These are phyloP conservation scores for Chiloscyllium punctatum DNA, from an alignment of 2,797 vertebrate genomes.

Conservation along the genomic window DNA sequence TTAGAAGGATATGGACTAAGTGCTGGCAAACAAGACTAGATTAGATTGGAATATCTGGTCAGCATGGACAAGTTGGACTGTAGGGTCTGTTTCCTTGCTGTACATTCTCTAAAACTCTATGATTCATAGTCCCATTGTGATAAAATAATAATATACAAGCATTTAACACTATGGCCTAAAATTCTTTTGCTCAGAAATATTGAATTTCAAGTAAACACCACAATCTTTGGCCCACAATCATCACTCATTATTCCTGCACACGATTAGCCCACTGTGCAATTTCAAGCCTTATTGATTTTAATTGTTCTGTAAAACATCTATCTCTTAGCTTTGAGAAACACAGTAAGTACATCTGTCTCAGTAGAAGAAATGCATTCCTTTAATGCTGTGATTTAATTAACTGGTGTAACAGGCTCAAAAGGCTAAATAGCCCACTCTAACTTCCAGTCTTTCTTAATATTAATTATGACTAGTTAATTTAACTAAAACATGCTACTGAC, in stretches of 20 bases:
- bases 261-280: background rate
- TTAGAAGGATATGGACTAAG: no score
- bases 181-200: background rate
- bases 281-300: slow-evolving; percentile 28
- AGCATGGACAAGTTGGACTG: no score
- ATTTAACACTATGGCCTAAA: background rate
- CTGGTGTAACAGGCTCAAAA: background rate
- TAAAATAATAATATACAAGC: background rate
- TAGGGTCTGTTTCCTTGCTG: no score
- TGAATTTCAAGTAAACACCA: background rate
- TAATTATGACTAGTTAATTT: background rate
- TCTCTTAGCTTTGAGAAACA: background rate
- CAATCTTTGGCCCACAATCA: background rate
- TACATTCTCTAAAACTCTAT: no score
- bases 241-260: background rate
- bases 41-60: no score
- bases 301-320: background rate
- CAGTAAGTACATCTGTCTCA: background rate
- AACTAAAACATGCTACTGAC: background rate
- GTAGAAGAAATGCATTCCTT: background rate
- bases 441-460: background rate
- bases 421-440: background rate
- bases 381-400: background rate
- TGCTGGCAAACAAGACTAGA: no score
- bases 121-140: background rate